Base-by-base conservation (phyloP, 2,888 invertebrate species). In the Tethea ocularis region DNA sequence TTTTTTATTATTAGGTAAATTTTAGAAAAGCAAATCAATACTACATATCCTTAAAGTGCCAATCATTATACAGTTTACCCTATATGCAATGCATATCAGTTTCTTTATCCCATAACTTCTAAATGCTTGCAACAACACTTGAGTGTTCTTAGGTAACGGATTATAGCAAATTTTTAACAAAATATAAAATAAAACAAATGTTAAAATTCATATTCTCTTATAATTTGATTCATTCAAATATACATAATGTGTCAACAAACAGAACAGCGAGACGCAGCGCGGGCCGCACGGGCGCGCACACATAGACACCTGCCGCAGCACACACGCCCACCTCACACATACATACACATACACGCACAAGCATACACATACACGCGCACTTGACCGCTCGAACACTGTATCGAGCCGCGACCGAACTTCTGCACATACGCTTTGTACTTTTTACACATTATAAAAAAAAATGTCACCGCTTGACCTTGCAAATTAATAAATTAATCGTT, bases 161-260 rank as follows among this genome's bases (percentile, higher is more conserved):
- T 24, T 24, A 2, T 6, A 4, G 8, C 29, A 29, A 10, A 8
- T 10, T 29, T 29, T 29, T 33, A 1, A 13, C n/a, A 11, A 2
- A 13, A 33, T 7, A 33, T 58, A 61, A 84, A 83, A 69, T 84
- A 82, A 80, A 62, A 57, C 71, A 65, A 53, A 57, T 52, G 69
- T 66, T 89, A 86, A 91, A 92, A 92, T 93, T 93, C 89, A 89
- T 89, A 88, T 88, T 89, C 88, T 91, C 88, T 89, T 93, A 91
- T 93, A 92, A 91, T 93, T 92, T 93, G 91, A 93, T 91, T 93
- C 90, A 89, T 91, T 92, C 91, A 91, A 91, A 90, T 92, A 91
- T 92, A 92, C 91, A 91, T 87, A 87, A 90, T 91, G 91, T 93
- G 89, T 92, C 90, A 92, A 93, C 93, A 93, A 92, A 92, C 90